Evolutionary conservation across 2,113 vertebrate genomes (phyloP), one percentile per base, ranked within the genome.

Genomic region (Heterotilapia buettikoferi): DNA sequence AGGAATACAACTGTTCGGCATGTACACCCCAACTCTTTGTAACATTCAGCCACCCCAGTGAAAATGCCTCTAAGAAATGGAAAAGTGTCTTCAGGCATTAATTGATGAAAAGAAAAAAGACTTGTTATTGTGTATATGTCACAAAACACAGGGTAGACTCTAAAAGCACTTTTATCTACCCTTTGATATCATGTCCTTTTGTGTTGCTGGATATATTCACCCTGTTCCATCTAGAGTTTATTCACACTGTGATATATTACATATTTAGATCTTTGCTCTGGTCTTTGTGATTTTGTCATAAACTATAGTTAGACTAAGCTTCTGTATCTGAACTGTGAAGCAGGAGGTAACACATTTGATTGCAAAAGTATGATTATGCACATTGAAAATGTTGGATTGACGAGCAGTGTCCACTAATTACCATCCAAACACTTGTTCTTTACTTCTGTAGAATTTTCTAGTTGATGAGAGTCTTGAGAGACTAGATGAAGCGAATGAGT

Each of bases 1-100:
- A 80, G 31, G 91, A 95, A 94, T 93, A 89, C 73, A 85, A 40
- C 45, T 66, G 61, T 84, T 40, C 40, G 4, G 80, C 53, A 45
- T 47, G 21, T 66, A 38, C 59, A 84, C 26, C 47, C 14, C 26
- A 7, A 59, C n/a, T 53, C 54, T 84, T 40, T 79, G 40, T 50
- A 31, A 76, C 45, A 80, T 19, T 26, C 14, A 38, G 47, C 21
- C 43, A 54, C 66, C 19, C 10, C 26, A 52, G 26, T n/a, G 45
- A 78, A 52, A 78, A 52, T 47, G 14, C 80, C 2, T 45, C 40
- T 43, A 47, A 82, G 43, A 63, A 31, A 29, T 31, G 80, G 7
- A 82, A 61, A 45, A 47, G 40, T n/a, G 16, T 47, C 21, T 33
- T 10, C 80, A 47, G 80, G 10, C 19, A 14, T 61, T 82, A 59